These are phyloP conservation scores for Saguinus imperator DNA, from an alignment of 2,113 vertebrate species.

Conservation along the genomic window DNA sequence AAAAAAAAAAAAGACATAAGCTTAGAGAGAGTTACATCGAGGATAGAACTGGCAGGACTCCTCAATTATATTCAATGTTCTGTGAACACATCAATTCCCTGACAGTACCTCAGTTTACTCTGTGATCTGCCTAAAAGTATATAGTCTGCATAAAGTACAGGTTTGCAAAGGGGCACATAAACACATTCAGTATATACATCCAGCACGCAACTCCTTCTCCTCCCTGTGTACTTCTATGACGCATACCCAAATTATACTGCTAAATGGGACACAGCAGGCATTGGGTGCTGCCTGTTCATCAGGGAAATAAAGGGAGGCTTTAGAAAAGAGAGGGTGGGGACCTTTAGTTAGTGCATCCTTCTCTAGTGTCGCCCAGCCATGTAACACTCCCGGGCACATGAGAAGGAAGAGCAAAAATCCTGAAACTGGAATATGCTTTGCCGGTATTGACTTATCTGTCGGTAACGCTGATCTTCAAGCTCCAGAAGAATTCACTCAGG, in stretches of 20 bases:
- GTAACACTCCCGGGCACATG: neutral
- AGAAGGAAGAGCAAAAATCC: neutral
- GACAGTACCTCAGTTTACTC: neutral
- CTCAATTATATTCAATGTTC: neutral
- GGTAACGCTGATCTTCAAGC: neutral
- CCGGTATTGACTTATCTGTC: neutral
- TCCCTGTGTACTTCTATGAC: neutral
- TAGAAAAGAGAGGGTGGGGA: neutral
- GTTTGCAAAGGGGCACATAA: neutral
- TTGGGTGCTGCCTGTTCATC: neutral
- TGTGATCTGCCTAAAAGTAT: neutral
- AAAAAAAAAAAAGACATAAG: neutral
- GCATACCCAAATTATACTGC: neutral
- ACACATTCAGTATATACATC: neutral
- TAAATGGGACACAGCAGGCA: neutral
- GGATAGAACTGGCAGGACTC: neutral
- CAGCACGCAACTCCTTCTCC: neutral
- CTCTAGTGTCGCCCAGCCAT: neutral
- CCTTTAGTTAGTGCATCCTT: neutral
- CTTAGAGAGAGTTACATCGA: neutral
- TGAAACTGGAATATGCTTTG: neutral
- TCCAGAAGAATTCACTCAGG: neutral
- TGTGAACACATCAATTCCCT: neutral
- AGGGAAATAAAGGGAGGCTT: neutral
- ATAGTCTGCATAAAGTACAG: neutral